Evolutionary conservation across 2,797 vertebrate genomes (phyloP).

Genomic region (Gymnodraco acuticeps): DNA sequence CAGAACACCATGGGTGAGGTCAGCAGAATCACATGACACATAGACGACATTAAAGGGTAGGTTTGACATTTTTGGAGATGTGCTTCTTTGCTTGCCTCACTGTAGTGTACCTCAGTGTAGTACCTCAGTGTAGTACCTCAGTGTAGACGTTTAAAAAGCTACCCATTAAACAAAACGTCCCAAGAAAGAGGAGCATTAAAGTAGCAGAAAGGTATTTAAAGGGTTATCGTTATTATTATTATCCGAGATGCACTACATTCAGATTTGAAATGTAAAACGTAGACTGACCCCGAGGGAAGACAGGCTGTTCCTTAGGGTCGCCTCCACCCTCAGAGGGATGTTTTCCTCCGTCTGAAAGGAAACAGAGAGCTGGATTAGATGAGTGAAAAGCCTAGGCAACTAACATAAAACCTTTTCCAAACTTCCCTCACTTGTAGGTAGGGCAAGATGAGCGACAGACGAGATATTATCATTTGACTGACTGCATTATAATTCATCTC

Average conservation of each 20-base stretch:
- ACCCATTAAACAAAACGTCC: not conserved
- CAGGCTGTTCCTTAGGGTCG: conserved; percentile 80
- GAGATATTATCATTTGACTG: not conserved
- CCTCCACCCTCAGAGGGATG: conserved; percentile 81
- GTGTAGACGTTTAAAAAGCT: not conserved
- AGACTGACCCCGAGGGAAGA: conserved; percentile 85
- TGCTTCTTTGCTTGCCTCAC: too few species aligned
- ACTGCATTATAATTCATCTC: conserved; percentile 4
- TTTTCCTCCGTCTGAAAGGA: conserved; percentile 77
- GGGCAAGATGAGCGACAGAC: not conserved
- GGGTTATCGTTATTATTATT: not conserved
- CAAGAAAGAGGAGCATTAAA: not conserved
- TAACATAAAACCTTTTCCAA: conserved; percentile 16
- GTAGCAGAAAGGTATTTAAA: not conserved
- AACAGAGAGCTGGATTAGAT: not conserved
- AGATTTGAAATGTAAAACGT: conserved; percentile 25
- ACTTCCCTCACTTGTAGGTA: not conserved
- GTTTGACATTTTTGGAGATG: not conserved
- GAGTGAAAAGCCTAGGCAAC: not conserved
- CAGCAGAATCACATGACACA: not conserved
- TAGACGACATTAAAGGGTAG: not conserved
- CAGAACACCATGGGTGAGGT: not conserved
- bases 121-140: too few species aligned
- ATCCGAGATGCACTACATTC: conserved; percentile 46
- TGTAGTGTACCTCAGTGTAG: not conserved